A percentile compares a stretch with the other conserved stretches of the same genome.
phyloP scores from a whole-genome alignment of 2,888 invertebrate species.

The Meiosimyza platycephala region DNA sequence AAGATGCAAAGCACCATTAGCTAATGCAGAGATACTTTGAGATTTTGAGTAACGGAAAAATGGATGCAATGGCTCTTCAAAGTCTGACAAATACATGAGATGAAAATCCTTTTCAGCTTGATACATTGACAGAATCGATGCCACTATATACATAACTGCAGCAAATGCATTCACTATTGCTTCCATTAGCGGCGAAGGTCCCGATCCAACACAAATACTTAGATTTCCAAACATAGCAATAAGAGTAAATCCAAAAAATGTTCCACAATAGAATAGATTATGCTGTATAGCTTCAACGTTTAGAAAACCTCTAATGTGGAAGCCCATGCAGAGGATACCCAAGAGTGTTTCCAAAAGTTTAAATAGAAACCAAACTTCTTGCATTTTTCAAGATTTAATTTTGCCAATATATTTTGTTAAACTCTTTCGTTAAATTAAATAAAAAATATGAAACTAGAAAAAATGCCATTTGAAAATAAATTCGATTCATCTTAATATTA shows the following conservation, averaged over 20 bases:
- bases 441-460: neutral
- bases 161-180: slow-evolving; percentile 45
- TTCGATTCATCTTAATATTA: too few relatives aligned
- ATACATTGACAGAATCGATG: slow-evolving; percentile 52
- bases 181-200: slow-evolving; percentile 48
- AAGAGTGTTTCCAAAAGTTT: slow-evolving; percentile 50
- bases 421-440: slow-evolving; percentile 26
- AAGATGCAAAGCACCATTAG: slow-evolving; percentile 50
- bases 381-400: slow-evolving; percentile 45
- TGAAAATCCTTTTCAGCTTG: slow-evolving; percentile 55
- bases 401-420: neutral
- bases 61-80: slow-evolving; percentile 49
- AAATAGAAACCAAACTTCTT: slow-evolving; percentile 53
- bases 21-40: slow-evolving; percentile 54
- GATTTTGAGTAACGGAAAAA: slow-evolving; percentile 53
- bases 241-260: slow-evolving; percentile 53
- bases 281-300: slow-evolving; percentile 51
- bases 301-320: slow-evolving; percentile 54
- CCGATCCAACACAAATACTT: slow-evolving; percentile 45
- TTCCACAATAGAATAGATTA: slow-evolving; percentile 54
- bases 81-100: slow-evolving; percentile 51
- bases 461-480: too few relatives aligned
- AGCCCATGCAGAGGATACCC: slow-evolving; percentile 49
- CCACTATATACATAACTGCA: slow-evolving; percentile 45
- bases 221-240: slow-evolving; percentile 52